Conservation (phyloP, 2,797 vertebrate genomes). For the Micromesistius poutassou region DNA sequence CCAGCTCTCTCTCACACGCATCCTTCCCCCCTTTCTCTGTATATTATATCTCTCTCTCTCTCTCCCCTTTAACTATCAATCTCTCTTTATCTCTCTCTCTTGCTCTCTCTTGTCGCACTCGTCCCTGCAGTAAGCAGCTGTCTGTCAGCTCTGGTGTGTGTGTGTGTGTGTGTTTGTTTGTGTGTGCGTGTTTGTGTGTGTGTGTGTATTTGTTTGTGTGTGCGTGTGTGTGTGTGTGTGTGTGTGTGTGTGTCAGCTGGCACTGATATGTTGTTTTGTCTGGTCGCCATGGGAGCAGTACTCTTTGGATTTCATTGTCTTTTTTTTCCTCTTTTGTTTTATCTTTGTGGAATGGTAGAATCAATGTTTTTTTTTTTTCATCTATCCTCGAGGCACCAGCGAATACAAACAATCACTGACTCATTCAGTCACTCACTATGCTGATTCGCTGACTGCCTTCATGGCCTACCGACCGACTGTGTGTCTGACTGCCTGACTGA, state of each 20-base stretch:
- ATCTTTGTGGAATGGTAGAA: constrained; percentile 33
- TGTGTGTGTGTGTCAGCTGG: constrained; percentile 37
- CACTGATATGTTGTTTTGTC: constrained; percentile 47
- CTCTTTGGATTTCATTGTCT: constrained; percentile 42
- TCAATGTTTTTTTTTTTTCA: constrained; percentile 31
- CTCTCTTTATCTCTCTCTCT: not conserved
- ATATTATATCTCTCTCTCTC: constrained; percentile 13
- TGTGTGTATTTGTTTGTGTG: constrained; percentile 14
- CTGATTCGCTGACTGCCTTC: not conserved
- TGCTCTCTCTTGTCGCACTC: not conserved
- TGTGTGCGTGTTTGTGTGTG: constrained; percentile 27
- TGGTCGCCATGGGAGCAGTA: constrained; percentile 33
- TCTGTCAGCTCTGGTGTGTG: constrained; percentile 29
- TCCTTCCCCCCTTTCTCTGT: constrained; percentile 8
- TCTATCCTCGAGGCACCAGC: constrained; percentile 12
- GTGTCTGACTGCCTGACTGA: not conserved
- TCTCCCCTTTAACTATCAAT: not conserved
- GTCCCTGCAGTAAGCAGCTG: constrained; percentile 3
- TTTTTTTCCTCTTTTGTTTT: not conserved
- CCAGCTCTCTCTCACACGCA: constrained; percentile 19
- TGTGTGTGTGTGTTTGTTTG: constrained; percentile 28
- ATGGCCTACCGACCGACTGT: not conserved
- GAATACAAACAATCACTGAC: not conserved
- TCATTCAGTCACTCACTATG: constrained; percentile 1
- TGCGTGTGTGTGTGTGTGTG: not conserved